Percentiles rank a stretch among this genome's conserved stretches.
Evolutionary conservation across 2,888 invertebrate species (phyloP).

Genomic region (Byasa hedistus): DNA sequence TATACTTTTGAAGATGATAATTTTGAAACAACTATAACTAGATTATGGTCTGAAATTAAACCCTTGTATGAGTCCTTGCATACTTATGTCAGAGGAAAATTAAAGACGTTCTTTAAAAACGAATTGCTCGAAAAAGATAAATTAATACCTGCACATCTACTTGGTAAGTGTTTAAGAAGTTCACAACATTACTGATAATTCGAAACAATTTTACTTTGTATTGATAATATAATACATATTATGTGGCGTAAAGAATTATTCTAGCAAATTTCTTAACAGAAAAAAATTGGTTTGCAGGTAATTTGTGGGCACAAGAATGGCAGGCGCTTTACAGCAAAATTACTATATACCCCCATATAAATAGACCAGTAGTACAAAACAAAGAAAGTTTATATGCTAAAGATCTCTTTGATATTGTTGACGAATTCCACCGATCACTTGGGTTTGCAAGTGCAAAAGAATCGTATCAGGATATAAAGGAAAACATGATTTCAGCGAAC

Average conservation of each 20-base stretch:
- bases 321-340: slow-evolving; percentile 72
- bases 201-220: too few relatives aligned
- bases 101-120: slow-evolving; percentile 74
- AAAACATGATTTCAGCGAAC: slow-evolving; percentile 79
- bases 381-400: slow-evolving; percentile 62
- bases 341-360: slow-evolving; percentile 69
- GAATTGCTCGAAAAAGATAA: slow-evolving; percentile 66
- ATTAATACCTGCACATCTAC: slow-evolving; percentile 84
- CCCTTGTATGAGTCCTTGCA: slow-evolving; percentile 84
- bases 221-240: background rate
- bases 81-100: slow-evolving; percentile 80
- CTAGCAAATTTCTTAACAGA: slow-evolving; percentile 23
- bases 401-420: slow-evolving; percentile 80
- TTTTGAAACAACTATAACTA: slow-evolving; percentile 64
- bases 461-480: slow-evolving; percentile 81
- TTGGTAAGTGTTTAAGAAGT: slow-evolving; percentile 69
- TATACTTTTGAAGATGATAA: slow-evolving; percentile 67
- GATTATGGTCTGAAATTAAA: slow-evolving; percentile 80
- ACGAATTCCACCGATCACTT: slow-evolving; percentile 81
- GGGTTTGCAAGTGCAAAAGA: slow-evolving; percentile 81
- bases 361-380: slow-evolving; percentile 73
- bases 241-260: slow-evolving; percentile 30
- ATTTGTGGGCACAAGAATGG: slow-evolving; percentile 85
- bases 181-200: background rate
- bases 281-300: slow-evolving; percentile 66